Percentiles rank a stretch among this genome's conserved stretches.
phyloP scores from a whole-genome alignment of 1,140 invertebrate species.

The Neoseiulus cucumeris region DNA sequence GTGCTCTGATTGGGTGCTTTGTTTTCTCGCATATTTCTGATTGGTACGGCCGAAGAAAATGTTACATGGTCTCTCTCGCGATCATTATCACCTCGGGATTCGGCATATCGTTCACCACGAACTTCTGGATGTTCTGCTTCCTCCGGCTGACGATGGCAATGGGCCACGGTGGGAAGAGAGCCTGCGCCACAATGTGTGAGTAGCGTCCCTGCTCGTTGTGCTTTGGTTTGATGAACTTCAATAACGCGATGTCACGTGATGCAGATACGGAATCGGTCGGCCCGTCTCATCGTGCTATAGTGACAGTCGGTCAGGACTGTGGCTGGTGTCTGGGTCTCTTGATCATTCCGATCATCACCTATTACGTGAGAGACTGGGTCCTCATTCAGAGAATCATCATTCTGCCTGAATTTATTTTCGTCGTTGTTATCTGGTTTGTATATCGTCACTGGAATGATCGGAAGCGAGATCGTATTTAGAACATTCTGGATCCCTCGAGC shows the following conservation, averaged over 20 bases:
- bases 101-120: not conserved
- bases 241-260: no score
- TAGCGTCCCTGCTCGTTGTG: no score
- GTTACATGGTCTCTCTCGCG: not conserved
- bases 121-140: not conserved
- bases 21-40: not conserved
- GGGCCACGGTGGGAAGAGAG: not conserved
- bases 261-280: not conserved
- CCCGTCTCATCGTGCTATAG: not conserved
- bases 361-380: slow-evolving; percentile 1
- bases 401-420: not conserved
- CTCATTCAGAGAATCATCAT: not conserved
- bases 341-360: not conserved
- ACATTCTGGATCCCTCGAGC: no score
- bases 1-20: not conserved
- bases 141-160: not conserved
- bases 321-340: not conserved
- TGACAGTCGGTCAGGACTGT: not conserved
- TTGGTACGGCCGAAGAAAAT: not conserved
- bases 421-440: not conserved
- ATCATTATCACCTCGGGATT: not conserved
- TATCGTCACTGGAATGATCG: no score
- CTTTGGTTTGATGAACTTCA: no score
- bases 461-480: no score
- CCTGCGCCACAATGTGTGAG: not conserved